phyloP scores from a whole-genome alignment of 1,140 invertebrate species.

The Pseudachorutes palmiensis region DNA sequence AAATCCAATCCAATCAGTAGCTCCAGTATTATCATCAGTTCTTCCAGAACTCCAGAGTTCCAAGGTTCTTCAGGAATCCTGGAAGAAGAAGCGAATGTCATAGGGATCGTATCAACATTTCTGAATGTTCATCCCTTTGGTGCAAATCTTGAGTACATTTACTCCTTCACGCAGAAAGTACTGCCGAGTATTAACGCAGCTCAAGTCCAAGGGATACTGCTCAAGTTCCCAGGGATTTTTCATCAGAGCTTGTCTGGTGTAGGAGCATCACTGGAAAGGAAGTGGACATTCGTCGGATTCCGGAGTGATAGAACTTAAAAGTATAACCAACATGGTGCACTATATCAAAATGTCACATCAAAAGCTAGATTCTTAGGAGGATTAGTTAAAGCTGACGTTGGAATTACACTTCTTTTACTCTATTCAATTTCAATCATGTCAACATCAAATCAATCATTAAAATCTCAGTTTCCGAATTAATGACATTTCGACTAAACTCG shows the following conservation, averaged over 20 bases:
- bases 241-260: conserved; percentile 64
- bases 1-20: neutral
- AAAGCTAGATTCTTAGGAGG: too few relatives aligned
- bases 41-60: conserved; percentile 16
- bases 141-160: conserved; percentile 72
- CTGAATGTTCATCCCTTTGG: conserved; percentile 80
- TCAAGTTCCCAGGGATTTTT: conserved; percentile 65
- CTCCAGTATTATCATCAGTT: conserved; percentile 31
- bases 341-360: too few relatives aligned
- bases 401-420: too few relatives aligned
- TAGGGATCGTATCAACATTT: conserved; percentile 65
- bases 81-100: conserved; percentile 45
- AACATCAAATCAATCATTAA: too few relatives aligned
- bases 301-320: too few relatives aligned
- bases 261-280: conserved; percentile 64
- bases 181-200: conserved; percentile 54
- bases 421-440: too few relatives aligned
- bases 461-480: too few relatives aligned
- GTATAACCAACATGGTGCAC: too few relatives aligned
- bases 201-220: conserved; percentile 59
- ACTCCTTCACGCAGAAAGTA: conserved; percentile 71
- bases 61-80: conserved; percentile 37
- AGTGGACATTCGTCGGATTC: conserved; percentile 69
- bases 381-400: too few relatives aligned
- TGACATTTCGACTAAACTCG: too few relatives aligned